phyloP scores from a whole-genome alignment of 2,797 vertebrate species.

The Darevskia nairensis region DNA sequence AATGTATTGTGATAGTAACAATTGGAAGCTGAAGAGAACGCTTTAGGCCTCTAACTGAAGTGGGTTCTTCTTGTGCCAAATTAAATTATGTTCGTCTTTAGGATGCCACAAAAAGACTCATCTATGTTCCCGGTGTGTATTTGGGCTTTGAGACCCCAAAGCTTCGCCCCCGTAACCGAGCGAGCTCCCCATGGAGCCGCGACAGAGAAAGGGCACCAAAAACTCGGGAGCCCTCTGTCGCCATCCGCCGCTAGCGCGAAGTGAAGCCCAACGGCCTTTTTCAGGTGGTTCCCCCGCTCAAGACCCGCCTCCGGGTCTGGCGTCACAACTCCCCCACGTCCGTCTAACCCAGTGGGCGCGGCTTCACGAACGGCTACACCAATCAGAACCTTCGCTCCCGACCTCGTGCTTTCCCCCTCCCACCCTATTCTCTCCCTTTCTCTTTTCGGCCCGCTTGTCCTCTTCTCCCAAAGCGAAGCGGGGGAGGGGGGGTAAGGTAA shows the following conservation, averaged over 20 bases:
- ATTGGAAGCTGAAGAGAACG: too few species aligned
- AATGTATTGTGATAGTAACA: too few species aligned
- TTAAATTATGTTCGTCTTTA: not conserved
- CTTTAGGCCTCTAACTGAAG: too few species aligned
- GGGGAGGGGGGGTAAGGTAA: not conserved
- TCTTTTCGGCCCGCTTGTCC: not conserved
- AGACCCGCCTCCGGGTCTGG: accelerated
- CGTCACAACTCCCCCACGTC: not conserved
- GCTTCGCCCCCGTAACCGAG: not conserved
- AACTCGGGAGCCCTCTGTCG: too few species aligned
- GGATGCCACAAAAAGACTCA: not conserved
- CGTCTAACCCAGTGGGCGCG: not conserved
- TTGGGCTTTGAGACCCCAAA: not conserved
- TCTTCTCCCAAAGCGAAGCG: constrained; percentile 8
- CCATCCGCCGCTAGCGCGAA: accelerated
- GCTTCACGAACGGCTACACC: not conserved
- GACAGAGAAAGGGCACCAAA: not conserved
- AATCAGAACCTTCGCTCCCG: not conserved
- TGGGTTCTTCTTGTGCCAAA: not conserved
- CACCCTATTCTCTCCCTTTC: not conserved
- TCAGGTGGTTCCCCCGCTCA: not conserved
- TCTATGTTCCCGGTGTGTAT: not conserved
- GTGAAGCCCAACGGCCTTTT: too few species aligned
- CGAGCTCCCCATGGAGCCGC: not conserved
- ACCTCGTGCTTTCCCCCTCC: not conserved